A percentile compares a stretch with the other conserved stretches of the same genome.
phyloP scores from a whole-genome alignment of 2,888 invertebrate species.

The Pantelozetes paolii region DNA sequence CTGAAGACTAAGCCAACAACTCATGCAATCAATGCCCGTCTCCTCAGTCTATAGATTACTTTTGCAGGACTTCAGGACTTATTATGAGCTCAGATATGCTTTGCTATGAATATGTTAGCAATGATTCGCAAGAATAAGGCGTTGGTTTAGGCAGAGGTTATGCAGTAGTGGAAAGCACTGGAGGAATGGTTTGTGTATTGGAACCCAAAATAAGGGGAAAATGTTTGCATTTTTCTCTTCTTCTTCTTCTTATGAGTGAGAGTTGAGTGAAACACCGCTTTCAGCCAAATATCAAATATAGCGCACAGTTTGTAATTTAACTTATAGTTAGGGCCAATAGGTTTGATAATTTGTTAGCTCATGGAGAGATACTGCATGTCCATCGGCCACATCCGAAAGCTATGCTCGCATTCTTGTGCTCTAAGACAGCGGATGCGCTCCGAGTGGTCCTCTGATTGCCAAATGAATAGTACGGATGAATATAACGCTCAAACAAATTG shows the following conservation, averaged over 20 bases:
- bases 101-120: conserved; percentile 6
- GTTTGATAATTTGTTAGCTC: neutral
- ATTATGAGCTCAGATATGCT: neutral
- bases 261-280: neutral
- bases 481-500: conserved; percentile 21
- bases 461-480: conserved; percentile 10
- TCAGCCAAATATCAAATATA: conserved; percentile 14
- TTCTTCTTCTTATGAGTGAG: no score
- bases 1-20: neutral
- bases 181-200: neutral
- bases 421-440: neutral
- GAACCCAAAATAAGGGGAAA: no score
- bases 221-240: neutral
- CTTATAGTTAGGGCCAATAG: neutral
- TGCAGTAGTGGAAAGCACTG: neutral
- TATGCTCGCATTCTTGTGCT: neutral
- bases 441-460: neutral
- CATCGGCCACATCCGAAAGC: conserved; percentile 30
- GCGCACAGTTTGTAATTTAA: conserved; percentile 22
- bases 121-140: conserved; percentile 17
- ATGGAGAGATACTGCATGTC: conserved; percentile 13
- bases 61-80: neutral
- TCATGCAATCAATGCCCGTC: neutral
- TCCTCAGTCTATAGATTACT: neutral
- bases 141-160: conserved; percentile 20